Base-by-base conservation (phyloP, 2,888 invertebrate genomes). In the Tribolium freemani region DNA sequence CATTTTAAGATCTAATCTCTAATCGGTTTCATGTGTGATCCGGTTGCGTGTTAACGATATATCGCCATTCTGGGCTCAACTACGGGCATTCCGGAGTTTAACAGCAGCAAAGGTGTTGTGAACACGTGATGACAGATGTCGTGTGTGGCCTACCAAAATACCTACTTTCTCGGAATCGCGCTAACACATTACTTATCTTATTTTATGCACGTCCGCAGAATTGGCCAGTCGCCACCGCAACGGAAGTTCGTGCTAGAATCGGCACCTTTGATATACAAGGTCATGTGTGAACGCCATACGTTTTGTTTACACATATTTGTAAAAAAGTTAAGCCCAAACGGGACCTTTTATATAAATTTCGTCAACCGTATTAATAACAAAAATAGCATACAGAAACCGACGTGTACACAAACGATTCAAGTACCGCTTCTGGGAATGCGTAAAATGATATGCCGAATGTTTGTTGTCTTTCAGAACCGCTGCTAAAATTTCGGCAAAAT, bases 201-300 rank as follows among this genome's bases (percentile, higher is more conserved):
- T 76, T 75, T 76, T 76, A 73, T 75, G 70, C 75, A 74, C 74
- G 76, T 76, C 74, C 74, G 68, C 60, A 71, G 75, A 75, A 74
- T 77, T 77, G 76, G 76, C 76, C 44, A 48, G 69, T 64, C 76
- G 76, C 75, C 76, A 77, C 75, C 76, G 71, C 76, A 77, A 74
- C 75, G 76, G 76, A 77, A 77, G 75, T 77, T 60, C 61, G 69
- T 71, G 74, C 68, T 71, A 61, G 45, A 66, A 72, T 44, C 72
- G 72, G 72, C 72, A 58, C 51, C 72, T 72, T 72, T 72, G 61
- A 72, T 63, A 58, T 50, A 38, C 69, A 72, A 72, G 69, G 72
- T 69, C 64, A 69, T 54, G 54, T 21, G 48, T 16, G 31, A 16
- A 53, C 20, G 45, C 48, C 30, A 48, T 13, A 68, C 21, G 9